Evolutionary conservation across 2,113 vertebrate genomes (phyloP).

Genomic region (Formicarius rufipectus): DNA sequence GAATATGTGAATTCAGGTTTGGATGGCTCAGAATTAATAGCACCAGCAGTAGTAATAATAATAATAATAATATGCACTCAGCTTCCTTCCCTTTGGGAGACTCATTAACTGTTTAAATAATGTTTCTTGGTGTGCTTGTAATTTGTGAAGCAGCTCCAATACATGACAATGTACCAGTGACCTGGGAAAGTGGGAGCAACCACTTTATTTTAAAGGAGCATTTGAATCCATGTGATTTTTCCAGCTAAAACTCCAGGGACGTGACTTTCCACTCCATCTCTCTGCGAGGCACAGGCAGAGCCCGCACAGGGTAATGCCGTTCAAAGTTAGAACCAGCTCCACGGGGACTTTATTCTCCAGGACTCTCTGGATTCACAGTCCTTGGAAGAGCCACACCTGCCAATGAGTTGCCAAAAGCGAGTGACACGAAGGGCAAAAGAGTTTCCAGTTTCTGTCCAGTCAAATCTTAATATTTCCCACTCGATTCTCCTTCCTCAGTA

Average conservation of each 20-base stretch:
- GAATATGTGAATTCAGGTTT: background rate
- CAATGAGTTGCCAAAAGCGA: slow-evolving; percentile 59
- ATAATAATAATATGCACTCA: background rate
- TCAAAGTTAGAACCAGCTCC: slow-evolving; percentile 14
- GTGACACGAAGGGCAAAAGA: slow-evolving; percentile 35
- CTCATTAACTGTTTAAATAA: background rate
- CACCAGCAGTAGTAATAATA: background rate
- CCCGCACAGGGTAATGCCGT: background rate
- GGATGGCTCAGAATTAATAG: background rate
- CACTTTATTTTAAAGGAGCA: background rate
- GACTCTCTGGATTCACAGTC: background rate
- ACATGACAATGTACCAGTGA: background rate
- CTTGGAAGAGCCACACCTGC: slow-evolving; percentile 57
- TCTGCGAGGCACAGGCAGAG: background rate
- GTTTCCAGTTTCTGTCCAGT: slow-evolving; percentile 78
- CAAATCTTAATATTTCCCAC: slow-evolving; percentile 80
- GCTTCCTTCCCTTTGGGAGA: background rate
- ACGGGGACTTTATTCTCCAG: background rate
- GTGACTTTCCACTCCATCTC: background rate
- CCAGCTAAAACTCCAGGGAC: background rate
- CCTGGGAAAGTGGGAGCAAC: background rate
- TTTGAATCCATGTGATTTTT: background rate
- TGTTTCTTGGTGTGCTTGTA: background rate
- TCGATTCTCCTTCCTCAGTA: slow-evolving; percentile 86
- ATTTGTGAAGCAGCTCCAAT: background rate